Conservation (phyloP, 1,140 invertebrate genomes). For the Bilobella aurantiaca region DNA sequence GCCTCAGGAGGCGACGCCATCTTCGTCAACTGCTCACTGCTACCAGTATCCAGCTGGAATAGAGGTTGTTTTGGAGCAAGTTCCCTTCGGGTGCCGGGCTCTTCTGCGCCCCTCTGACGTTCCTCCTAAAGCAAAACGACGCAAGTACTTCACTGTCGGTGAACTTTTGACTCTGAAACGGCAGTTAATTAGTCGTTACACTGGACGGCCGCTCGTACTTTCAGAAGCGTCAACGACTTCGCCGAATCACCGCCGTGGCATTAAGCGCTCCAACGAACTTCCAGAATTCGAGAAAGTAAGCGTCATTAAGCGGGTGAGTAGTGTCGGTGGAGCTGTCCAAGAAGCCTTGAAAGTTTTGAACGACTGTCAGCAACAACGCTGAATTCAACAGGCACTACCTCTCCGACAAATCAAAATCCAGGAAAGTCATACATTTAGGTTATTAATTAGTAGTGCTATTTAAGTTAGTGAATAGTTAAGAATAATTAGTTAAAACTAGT, state of each 20-base stretch:
- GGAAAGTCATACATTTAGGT: no score
- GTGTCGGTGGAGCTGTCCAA: slow-evolving; percentile 21
- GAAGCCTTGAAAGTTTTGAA: slow-evolving; percentile 24
- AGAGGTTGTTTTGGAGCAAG: slow-evolving; percentile 20
- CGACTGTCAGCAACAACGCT: slow-evolving; percentile 5
- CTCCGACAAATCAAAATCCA: no score
- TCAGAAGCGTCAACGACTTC: no score
- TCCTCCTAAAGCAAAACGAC: slow-evolving; percentile 20
- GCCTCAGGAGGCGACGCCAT: not conserved
- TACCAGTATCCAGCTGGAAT: slow-evolving; percentile 21
- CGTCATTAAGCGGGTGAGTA: not conserved
- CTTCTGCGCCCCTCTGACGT: slow-evolving; percentile 24
- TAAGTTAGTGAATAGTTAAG: no score
- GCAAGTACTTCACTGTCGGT: slow-evolving; percentile 29
- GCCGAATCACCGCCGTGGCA: not conserved
- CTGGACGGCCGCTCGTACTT: no score
- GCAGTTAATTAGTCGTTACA: not conserved
- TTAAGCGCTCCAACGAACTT: not conserved
- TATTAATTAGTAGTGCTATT: no score
- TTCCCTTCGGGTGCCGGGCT: slow-evolving; percentile 23
- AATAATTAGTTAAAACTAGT: no score
- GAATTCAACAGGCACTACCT: not conserved
- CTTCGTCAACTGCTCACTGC: not conserved
- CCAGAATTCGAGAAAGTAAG: not conserved
- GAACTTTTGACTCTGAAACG: slow-evolving; percentile 21